Percentiles rank a stretch among this genome's conserved stretches.
Conservation (phyloP, 2,797 vertebrate species). For the Leucoraja ocellata region DNA sequence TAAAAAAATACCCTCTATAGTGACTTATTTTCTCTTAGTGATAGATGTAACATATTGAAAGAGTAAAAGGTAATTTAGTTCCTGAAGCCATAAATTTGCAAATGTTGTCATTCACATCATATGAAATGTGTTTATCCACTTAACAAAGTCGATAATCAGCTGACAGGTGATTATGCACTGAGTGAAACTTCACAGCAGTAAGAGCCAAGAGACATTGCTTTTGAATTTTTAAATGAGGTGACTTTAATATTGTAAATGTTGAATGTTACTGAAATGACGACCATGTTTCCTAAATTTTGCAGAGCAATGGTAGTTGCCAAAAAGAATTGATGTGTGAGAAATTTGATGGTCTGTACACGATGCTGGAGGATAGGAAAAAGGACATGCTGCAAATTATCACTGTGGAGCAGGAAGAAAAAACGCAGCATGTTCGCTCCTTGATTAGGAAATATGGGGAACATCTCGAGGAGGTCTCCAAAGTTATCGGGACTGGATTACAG, state of each 20-base stretch:
- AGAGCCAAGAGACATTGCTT: not conserved
- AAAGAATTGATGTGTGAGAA: constrained; percentile 83
- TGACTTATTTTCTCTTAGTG: not conserved
- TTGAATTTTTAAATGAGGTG: not conserved
- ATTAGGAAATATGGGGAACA: constrained; percentile 77
- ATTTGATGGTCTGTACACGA: constrained; percentile 81
- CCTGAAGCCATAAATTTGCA: not conserved
- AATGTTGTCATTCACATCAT: not conserved
- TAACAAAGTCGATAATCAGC: not conserved
- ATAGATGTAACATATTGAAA: too few species aligned
- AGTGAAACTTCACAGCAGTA: not conserved
- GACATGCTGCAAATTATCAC: constrained; percentile 78
- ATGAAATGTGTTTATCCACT: not conserved
- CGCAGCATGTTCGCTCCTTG: constrained; percentile 71
- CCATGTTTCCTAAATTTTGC: constrained; percentile 43
- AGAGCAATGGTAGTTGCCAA: constrained; percentile 84
- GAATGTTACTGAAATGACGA: not conserved
- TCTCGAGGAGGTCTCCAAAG: constrained; percentile 72
- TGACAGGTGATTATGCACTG: not conserved
- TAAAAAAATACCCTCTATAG: not conserved
- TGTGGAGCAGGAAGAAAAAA: constrained; percentile 79
- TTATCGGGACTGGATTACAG: constrained; percentile 84
- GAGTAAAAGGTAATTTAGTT: too few species aligned
- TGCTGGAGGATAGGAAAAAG: constrained; percentile 83
- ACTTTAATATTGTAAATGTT: not conserved